Percentiles rank a stretch among this genome's conserved stretches.
Evolutionary conservation across 2,113 vertebrate species (phyloP).

Genomic region (Isichthys henryi): DNA sequence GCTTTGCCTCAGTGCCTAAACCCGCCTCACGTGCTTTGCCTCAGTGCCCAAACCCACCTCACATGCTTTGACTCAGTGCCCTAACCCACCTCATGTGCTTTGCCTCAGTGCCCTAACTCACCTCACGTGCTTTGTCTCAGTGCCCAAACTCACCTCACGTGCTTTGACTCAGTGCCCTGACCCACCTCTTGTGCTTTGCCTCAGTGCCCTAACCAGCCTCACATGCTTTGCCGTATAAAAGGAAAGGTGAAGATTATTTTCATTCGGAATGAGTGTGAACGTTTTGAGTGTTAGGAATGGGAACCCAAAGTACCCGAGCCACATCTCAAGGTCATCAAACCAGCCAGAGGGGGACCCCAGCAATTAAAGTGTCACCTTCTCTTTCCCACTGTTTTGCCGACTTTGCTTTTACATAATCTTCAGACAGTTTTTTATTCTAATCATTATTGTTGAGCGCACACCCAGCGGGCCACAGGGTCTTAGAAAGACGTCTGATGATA

Average conservation of each 20-base stretch:
- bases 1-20: no score
- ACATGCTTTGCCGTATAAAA: background rate
- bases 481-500: background rate
- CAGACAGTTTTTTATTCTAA: background rate
- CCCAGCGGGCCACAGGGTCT: background rate
- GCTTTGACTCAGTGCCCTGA: no score
- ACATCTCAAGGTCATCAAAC: constrained; percentile 5
- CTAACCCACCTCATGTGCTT: no score
- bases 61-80: no score
- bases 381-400: background rate
- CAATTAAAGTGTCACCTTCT: background rate
- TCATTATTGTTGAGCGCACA: background rate
- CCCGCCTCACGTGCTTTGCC: no score
- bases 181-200: no score
- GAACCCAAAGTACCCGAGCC: background rate
- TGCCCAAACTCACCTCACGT: no score
- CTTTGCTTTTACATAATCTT: background rate
- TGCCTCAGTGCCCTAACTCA: no score
- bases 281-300: background rate
- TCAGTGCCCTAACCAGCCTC: no score
- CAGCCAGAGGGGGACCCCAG: background rate
- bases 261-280: background rate
- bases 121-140: no score
- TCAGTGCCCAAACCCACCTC: no score
- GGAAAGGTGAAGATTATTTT: background rate